Conservation (phyloP, 2,797 vertebrate genomes). For the Paguma larvata region DNA sequence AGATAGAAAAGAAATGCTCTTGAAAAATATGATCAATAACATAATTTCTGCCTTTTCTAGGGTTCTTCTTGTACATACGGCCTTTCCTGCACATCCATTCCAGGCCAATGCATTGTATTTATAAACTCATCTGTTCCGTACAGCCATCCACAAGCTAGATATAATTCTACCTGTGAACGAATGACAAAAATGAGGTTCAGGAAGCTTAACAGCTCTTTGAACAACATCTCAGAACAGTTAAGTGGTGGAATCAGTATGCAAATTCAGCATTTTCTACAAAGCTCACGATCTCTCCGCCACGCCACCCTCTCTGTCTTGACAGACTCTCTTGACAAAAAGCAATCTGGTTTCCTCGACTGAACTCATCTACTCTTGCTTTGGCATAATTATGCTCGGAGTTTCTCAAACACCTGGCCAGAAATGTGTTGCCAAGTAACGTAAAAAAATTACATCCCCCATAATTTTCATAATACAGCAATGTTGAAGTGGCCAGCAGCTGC, state of each 20-base stretch:
- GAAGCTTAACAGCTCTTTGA: not conserved
- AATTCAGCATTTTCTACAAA: slow-evolving; percentile 69
- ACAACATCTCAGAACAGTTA: not conserved
- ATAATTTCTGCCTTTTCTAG: not conserved
- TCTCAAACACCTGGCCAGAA: slow-evolving; percentile 81
- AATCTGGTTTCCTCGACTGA: slow-evolving; percentile 78
- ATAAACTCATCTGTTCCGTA: not conserved
- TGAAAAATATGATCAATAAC: not conserved
- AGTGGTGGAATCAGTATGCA: slow-evolving; percentile 46
- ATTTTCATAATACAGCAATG: slow-evolving; percentile 73
- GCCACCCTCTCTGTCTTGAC: slow-evolving; percentile 42
- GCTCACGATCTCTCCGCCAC: not conserved
- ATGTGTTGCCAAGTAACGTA: slow-evolving; percentile 68
- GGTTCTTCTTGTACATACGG: not conserved
- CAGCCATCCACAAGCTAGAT: not conserved
- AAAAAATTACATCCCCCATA: slow-evolving; percentile 49
- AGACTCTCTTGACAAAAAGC: slow-evolving; percentile 72
- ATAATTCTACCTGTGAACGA: not conserved
- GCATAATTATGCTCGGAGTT: slow-evolving; percentile 74
- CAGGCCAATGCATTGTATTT: not conserved
- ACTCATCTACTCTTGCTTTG: slow-evolving; percentile 67
- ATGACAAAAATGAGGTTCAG: not conserved
- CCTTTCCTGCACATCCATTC: not conserved
- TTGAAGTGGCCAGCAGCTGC: slow-evolving; percentile 64
- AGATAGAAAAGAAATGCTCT: not conserved